These are phyloP conservation scores for Oscheius sp. DNA, from an alignment of 1,140 invertebrate species.

Conservation along the genomic window DNA sequence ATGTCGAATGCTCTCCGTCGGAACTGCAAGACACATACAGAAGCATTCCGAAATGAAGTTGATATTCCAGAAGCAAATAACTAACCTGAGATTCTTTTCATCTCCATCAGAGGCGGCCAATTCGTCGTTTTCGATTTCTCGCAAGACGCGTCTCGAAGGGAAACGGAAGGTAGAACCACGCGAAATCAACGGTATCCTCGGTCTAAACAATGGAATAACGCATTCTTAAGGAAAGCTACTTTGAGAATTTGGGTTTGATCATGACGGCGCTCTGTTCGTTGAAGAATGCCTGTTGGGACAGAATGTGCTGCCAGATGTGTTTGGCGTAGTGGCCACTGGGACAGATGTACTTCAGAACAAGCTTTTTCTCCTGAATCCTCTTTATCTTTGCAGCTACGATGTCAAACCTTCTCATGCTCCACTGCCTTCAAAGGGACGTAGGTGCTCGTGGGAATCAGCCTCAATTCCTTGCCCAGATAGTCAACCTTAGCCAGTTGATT, in stretches of 20 bases:
- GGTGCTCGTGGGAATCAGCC: constrained; percentile 33
- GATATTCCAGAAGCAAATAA: too few relatives aligned
- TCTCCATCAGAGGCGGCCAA: constrained; percentile 6
- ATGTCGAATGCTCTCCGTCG: not conserved
- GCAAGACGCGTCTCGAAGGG: constrained; percentile 28
- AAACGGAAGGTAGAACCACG: constrained; percentile 46
- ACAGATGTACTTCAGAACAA: constrained; percentile 47
- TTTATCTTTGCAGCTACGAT: not conserved
- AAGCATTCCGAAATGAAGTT: not conserved
- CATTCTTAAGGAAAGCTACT: constrained; percentile 24
- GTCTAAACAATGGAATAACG: constrained; percentile 13
- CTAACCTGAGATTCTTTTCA: too few relatives aligned
- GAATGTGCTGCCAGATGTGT: constrained; percentile 52
- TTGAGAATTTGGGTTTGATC: constrained; percentile 55
- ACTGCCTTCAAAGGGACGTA: constrained; percentile 13
- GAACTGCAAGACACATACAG: not conserved
- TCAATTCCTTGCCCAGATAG: constrained; percentile 43
- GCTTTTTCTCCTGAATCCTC: not conserved
- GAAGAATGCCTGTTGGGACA: constrained; percentile 55
- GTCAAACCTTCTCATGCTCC: not conserved
- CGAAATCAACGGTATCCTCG: constrained; percentile 40
- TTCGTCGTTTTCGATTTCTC: constrained; percentile 36
- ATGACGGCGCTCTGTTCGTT: constrained; percentile 42
- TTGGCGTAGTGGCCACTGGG: constrained; percentile 51
- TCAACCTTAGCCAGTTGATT: constrained; percentile 40